Base-by-base conservation (phyloP, 2,113 vertebrate genomes). In the Syrrhaptes paradoxus region DNA sequence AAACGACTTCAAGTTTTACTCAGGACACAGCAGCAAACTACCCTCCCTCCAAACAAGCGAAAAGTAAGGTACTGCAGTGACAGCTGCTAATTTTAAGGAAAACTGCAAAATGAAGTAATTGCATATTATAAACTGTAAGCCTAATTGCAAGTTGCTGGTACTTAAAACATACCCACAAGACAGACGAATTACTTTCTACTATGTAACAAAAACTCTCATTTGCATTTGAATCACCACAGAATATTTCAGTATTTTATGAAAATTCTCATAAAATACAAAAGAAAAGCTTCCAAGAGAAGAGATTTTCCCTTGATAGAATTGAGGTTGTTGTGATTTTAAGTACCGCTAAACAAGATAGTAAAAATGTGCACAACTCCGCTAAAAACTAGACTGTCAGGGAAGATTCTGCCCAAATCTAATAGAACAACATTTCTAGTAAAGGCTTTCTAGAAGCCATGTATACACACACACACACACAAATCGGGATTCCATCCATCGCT, bases 91-190 rank as follows among this genome's bases (percentile, higher is more conserved):
- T 90, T 89, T 90, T 68, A 90, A 91, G 66, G 71, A 84, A 96
- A 95, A 89, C 52, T 78, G 72, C 57, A 92, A 96, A 92, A 93
- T 79, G 22, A 96, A 86, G 86, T 82, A 94, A 94, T 58, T 79
- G 78, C 45, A 73, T 54, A 78, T 75, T 72, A 92, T 66, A 90
- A 86, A 62, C 73, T 51, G 13, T 17, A 93, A 81, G n/a, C 32
- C 49, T 96, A 90, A 92, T 46, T 94, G 79, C 22, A 4, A 93
- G 86, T 45, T 85, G 74, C 28, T 95, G 20, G 45, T 76, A 93
- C 62, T 93, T 85, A 89, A 78, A 94, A 81, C 72, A 58, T 45
- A 88, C 63, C 63, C 55, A 81, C 76, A 77, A 90, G 57, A 81
- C 36, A 92, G 68, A 71, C 0, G 0, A 87, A 94, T 92, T 86